A percentile compares a stretch with the other conserved stretches of the same genome.
These are phyloP conservation scores for Rutpela maculata DNA, from an alignment of 2,888 invertebrate species.

Conservation along the genomic window DNA sequence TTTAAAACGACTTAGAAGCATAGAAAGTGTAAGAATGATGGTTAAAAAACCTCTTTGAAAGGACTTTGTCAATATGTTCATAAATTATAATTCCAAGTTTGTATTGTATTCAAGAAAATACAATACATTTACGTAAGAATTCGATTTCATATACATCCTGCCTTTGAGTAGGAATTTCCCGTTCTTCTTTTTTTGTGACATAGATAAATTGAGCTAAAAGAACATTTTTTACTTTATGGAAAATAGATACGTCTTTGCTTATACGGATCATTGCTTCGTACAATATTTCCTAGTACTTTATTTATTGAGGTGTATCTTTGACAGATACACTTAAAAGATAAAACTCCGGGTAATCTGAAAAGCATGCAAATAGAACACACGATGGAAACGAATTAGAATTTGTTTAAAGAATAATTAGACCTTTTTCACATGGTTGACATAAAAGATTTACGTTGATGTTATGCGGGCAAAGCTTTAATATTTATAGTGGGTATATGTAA, in stretches of 20 bases:
- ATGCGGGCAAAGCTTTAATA: background rate
- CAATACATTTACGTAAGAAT: background rate
- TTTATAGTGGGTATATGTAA: conserved; percentile 3
- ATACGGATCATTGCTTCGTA: background rate
- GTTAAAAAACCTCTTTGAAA: background rate
- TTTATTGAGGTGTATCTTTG: background rate
- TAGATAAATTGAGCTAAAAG: conserved; percentile 3
- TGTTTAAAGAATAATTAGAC: conserved; percentile 7
- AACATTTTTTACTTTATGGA: background rate
- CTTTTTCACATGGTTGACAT: conserved; percentile 1
- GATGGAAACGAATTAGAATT: background rate
- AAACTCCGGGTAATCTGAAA: background rate
- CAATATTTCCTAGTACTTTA: background rate
- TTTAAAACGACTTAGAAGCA: no score
- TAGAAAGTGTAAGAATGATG: background rate
- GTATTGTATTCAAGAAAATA: background rate
- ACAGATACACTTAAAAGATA: background rate
- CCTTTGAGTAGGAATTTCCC: background rate
- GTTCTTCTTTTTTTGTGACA: background rate
- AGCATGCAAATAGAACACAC: background rate
- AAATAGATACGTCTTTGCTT: background rate
- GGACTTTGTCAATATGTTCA: background rate
- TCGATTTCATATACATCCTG: conserved; percentile 3
- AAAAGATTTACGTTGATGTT: conserved; percentile 4
- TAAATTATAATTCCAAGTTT: conserved; percentile 3